phyloP scores from a whole-genome alignment of 2,888 invertebrate genomes.

The Thysanoteuthis rhombus region DNA sequence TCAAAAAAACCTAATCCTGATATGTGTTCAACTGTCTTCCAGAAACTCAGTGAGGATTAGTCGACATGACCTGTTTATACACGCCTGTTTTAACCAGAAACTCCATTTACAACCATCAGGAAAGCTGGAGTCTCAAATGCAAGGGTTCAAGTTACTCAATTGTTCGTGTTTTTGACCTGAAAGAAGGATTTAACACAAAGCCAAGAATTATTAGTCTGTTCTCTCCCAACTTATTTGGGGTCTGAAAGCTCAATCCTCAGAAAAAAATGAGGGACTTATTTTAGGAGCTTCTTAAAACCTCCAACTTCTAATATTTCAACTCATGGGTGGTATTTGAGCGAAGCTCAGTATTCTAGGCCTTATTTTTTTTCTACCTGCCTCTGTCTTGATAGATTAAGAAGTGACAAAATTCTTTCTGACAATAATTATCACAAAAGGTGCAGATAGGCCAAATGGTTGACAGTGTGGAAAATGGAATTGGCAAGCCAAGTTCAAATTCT shows the following conservation, averaged over 20 bases:
- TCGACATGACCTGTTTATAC: not conserved
- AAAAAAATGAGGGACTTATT: not conserved
- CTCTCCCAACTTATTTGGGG: not conserved
- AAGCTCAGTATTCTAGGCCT: not conserved
- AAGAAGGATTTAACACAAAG: not conserved
- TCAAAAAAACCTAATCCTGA: not conserved
- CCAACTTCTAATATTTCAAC: not conserved
- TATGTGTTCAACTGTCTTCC: not conserved
- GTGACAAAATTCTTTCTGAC: not conserved
- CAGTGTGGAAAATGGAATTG: not conserved
- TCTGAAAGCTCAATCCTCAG: not conserved
- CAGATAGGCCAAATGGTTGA: not conserved
- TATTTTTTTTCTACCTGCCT: not conserved
- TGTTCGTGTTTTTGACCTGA: not conserved
- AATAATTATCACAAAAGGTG: not conserved
- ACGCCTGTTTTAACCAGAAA: not conserved
- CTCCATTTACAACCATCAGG: not conserved
- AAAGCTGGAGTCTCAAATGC: not conserved
- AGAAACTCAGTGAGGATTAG: not conserved
- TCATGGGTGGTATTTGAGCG: not conserved
- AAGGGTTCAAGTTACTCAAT: not conserved
- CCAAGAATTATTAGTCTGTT: not conserved
- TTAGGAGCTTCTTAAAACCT: not conserved
- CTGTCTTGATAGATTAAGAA: not conserved
- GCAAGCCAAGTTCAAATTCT: not conserved